Evolutionary conservation across 2,797 vertebrate species (phyloP), one percentile per base, ranked within the genome.

Genomic region (Typhlichthys subterraneus): DNA sequence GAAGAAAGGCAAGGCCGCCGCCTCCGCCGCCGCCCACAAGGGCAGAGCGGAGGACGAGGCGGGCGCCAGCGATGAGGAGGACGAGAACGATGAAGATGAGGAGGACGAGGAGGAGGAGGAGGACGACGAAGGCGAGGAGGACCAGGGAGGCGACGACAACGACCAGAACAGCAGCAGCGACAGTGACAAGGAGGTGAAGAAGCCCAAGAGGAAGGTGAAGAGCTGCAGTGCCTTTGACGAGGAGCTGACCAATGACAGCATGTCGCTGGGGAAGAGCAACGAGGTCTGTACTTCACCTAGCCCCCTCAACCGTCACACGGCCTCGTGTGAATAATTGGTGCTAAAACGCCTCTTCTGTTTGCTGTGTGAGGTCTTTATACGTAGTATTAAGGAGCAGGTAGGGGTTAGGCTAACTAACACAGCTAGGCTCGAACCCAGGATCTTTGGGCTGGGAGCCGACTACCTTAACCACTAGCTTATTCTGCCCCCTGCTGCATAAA

Each of bases 191-290:
- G 94, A 92, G 61, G 81, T 88, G 72, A 97, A 96, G 87, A 97
- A 95, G 85, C 90, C 91, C 74, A 96, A 94, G 87, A 94, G 90
- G 78, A 97, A 97, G 88, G 81, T 87, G 2, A 97, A 96, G 89
- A 95, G 84, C 84, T 91, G 82, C 85, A 93, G 91, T 64, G 82
- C 93, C 38, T 96, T 98, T 79, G 96, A 98, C 79, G 97, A 99
- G 79, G 97, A 99, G 81, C 92, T 98, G 90, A 98, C 97, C 77
- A 99, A 98, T 86, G 97, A 99, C 93, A 98, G 96, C 89, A 94
- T 97, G 87, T 97, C 95, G 63, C 97, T 98, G 79, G 97, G 95
- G 85, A 99, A 98, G 83, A 95, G 95, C 79, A 96, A 97, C 59
- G 96, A 99, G 96, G 97, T 99, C 91, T 87, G 85, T 33, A 5